These are phyloP conservation scores for Percopsis transmontana DNA, from an alignment of 2,113 vertebrate genomes.

Conservation along the genomic window DNA sequence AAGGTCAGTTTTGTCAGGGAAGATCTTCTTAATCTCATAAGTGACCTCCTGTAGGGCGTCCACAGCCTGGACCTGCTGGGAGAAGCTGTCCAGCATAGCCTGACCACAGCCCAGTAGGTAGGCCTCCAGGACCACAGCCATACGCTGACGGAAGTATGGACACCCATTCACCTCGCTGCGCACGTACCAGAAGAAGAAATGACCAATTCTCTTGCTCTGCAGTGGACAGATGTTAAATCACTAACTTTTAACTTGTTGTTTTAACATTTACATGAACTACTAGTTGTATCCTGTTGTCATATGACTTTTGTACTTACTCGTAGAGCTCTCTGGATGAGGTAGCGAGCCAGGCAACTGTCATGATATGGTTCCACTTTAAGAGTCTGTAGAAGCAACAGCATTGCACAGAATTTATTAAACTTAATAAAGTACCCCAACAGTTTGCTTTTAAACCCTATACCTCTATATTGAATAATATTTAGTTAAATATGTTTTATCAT, in stretches of 20 bases:
- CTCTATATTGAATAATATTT: too few relatives aligned
- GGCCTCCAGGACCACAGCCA: constrained; percentile 80
- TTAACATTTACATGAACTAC: not conserved
- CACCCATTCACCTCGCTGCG: constrained; percentile 78
- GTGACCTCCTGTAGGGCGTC: constrained; percentile 67
- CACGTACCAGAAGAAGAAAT: constrained; percentile 84
- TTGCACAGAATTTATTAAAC: not conserved
- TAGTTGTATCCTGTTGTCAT: not conserved
- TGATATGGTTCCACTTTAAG: constrained; percentile 83
- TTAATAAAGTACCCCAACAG: too few relatives aligned
- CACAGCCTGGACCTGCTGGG: constrained; percentile 74
- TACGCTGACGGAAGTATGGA: constrained; percentile 76
- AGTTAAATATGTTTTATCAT: too few relatives aligned
- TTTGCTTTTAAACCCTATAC: too few relatives aligned
- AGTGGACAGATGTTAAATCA: not conserved
- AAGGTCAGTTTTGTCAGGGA: constrained; percentile 73
- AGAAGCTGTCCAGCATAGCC: constrained; percentile 70
- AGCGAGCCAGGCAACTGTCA: constrained; percentile 78
- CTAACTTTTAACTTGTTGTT: not conserved
- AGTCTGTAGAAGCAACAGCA: constrained; percentile 58
- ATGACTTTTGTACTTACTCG: constrained; percentile 63
- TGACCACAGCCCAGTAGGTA: constrained; percentile 80
- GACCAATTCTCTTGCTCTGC: constrained; percentile 83
- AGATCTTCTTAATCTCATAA: constrained; percentile 65
- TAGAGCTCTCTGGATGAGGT: constrained; percentile 78